phyloP scores from a whole-genome alignment of 1,140 invertebrate genomes.

The Drosophila sulfurigaster region DNA sequence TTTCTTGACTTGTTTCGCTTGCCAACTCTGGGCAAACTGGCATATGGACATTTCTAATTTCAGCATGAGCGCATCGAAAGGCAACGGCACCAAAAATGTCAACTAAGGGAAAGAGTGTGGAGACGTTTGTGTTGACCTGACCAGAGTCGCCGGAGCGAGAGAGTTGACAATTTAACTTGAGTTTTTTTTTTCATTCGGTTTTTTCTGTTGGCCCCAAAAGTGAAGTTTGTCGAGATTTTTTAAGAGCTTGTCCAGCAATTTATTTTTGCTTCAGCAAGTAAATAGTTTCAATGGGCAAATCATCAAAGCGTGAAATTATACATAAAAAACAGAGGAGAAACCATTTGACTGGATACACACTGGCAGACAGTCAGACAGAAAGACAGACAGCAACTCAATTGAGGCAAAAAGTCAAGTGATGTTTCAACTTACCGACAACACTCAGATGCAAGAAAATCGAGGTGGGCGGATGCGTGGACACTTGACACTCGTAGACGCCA shows the following conservation, averaged over 20 bases:
- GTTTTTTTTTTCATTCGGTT: background rate
- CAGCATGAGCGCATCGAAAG: constrained; percentile 69
- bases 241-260: constrained; percentile 54
- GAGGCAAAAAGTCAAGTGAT: constrained; percentile 23
- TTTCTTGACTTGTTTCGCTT: constrained; percentile 14
- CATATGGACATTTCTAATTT: constrained; percentile 79
- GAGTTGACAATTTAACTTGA: constrained; percentile 35
- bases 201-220: constrained; percentile 12
- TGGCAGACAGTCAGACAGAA: background rate
- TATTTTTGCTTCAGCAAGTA: constrained; percentile 46
- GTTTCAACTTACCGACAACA: constrained; percentile 91
- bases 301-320: constrained; percentile 69
- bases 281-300: constrained; percentile 43
- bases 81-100: constrained; percentile 1
- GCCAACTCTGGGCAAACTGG: constrained; percentile 41
- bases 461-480: constrained; percentile 94
- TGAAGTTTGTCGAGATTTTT: constrained; percentile 54
- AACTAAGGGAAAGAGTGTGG: constrained; percentile 26
- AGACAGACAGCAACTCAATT: background rate
- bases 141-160: constrained; percentile 2
- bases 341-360: constrained; percentile 5
- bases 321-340: constrained; percentile 27
- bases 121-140: constrained; percentile 34
- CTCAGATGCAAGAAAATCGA: constrained; percentile 93
- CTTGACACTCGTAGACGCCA: constrained; percentile 94